Evolutionary conservation across 2,888 invertebrate species (phyloP).

Genomic region (Latheticus oryzae): DNA sequence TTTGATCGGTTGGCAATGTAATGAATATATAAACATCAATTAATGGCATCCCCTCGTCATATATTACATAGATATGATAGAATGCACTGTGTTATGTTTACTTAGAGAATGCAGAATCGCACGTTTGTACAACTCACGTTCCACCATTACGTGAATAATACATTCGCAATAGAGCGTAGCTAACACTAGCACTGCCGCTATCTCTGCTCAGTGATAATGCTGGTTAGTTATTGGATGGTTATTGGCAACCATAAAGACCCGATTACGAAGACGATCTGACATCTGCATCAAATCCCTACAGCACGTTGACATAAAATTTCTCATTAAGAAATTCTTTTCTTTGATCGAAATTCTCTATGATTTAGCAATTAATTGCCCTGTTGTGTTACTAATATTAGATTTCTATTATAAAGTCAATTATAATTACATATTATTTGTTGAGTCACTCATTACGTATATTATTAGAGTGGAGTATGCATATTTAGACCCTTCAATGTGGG

Average conservation of each 20-base stretch:
- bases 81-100: slow-evolving; percentile 44
- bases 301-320: slow-evolving; percentile 41
- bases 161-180: slow-evolving; percentile 49
- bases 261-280: slow-evolving; percentile 57
- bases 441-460: slow-evolving; percentile 52
- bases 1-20: slow-evolving; percentile 46
- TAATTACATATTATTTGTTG: slow-evolving; percentile 46
- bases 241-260: slow-evolving; percentile 60
- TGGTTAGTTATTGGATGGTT: slow-evolving; percentile 62
- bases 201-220: slow-evolving; percentile 59
- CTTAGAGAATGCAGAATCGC: slow-evolving; percentile 44
- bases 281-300: slow-evolving; percentile 58
- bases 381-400: slow-evolving; percentile 1
- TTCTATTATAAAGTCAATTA: slow-evolving; percentile 26
- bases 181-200: slow-evolving; percentile 56
- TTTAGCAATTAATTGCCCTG: slow-evolving; percentile 4
- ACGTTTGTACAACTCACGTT: slow-evolving; percentile 45
- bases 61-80: slow-evolving; percentile 41
- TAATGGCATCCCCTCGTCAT: slow-evolving; percentile 46
- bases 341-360: slow-evolving; percentile 23
- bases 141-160: slow-evolving; percentile 50
- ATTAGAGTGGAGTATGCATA: slow-evolving; percentile 41
- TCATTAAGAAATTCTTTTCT: slow-evolving; percentile 38
- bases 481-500: slow-evolving; percentile 42
- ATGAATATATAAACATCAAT: slow-evolving; percentile 56